Evolutionary conservation across 2,113 vertebrate genomes (phyloP).

Genomic region (Polypterus bichir): DNA sequence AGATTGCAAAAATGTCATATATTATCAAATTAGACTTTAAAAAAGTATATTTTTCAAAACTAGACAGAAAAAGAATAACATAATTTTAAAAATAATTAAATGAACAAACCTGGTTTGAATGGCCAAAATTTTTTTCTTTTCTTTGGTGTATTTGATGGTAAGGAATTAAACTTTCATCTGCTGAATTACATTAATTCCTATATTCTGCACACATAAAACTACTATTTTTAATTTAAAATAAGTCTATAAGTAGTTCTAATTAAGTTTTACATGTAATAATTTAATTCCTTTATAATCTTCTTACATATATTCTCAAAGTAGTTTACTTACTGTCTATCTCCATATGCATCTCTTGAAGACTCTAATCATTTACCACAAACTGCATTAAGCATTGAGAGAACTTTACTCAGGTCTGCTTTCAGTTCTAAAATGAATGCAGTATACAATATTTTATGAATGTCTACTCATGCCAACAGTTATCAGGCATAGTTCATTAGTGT

Average conservation of each 20-base stretch:
- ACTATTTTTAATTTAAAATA: conserved; percentile 42
- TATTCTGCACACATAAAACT: conserved; percentile 36
- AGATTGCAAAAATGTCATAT: no score
- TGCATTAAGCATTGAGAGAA: no score
- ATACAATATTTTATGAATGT: no score
- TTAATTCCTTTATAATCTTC: conserved; percentile 48
- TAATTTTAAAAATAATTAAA: no score
- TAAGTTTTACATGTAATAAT: conserved; percentile 51
- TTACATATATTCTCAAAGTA: conserved; percentile 37
- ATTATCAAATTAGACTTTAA: no score
- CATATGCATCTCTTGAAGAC: background rate
- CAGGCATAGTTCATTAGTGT: no score
- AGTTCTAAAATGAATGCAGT: no score
- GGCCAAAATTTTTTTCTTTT: conserved; percentile 2
- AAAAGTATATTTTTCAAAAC: no score
- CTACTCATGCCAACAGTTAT: no score
- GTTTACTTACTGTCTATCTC: conserved; percentile 17
- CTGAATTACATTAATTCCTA: conserved; percentile 52
- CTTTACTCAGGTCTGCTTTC: no score
- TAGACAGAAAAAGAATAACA: no score
- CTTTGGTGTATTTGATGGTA: conserved; percentile 43
- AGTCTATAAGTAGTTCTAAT: conserved; percentile 48
- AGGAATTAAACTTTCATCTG: conserved; percentile 46
- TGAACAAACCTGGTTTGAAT: no score
- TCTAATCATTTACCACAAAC: background rate